Evolutionary conservation across 2,113 vertebrate genomes (phyloP), one percentile per base, ranked within the genome.

Genomic region (Anoura caudifer): DNA sequence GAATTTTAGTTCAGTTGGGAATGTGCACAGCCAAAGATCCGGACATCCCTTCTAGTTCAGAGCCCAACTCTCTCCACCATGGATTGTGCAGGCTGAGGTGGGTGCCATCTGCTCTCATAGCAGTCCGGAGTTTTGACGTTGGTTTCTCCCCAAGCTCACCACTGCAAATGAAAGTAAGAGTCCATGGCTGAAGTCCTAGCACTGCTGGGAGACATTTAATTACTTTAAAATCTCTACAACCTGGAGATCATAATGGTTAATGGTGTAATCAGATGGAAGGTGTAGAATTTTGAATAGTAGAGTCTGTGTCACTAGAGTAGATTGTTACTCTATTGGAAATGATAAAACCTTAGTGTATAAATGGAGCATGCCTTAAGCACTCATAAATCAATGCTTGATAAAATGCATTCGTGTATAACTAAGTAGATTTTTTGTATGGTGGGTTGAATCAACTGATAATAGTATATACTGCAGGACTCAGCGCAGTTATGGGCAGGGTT

Each of bases 301-400:
- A 97, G 95, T 97, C 96, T 96, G 84, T 92, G 94, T 82, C 88
- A 96, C 88, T 93, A 87, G 87, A 97, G 94, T 97, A 97, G 92
- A 95, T 85, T 97, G 93, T 97, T 90, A 95, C 86, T 91, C 85
- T 86, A 92, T 50, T 97, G 95, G 95, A 97, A 95, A 98, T 77
- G 93, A 98, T 98, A 98, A 98, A 98, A 88, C 12, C 45, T 31
- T 61, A 84, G 86, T 97, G 77, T 89, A 97, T 98, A 98, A 98
- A 97, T 97, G 86, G 84, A 97, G 87, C 94, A 98, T 98, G 83
- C 5, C 61, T 98, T 97, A 95, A 95, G 93, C 98, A 97, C 98
- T 97, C 96, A 98, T 98, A 98, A 98, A 98, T 98, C 98, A 98
- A 97, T 98, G 98, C 98, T 95, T 98, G 97, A 98, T 98, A 98